Evolutionary conservation across 2,888 invertebrate genomes (phyloP).

Genomic region (Isoperla grammatica): DNA sequence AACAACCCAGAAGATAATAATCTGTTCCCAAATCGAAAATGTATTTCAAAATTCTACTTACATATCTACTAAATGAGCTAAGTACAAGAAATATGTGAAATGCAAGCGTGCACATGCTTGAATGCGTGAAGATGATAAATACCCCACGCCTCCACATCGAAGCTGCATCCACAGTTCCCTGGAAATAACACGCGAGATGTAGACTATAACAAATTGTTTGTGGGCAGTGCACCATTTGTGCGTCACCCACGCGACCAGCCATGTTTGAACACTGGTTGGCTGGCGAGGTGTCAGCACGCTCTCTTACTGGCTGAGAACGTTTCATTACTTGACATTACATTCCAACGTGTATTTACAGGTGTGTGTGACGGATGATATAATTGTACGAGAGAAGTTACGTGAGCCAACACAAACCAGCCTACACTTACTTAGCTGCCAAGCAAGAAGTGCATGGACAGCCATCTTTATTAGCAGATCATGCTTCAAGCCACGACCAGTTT

Average conservation of each 20-base stretch:
- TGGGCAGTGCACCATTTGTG: slow-evolving; percentile 23
- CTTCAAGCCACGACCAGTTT: too few relatives aligned
- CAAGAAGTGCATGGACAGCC: not conserved
- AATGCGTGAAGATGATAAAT: not conserved
- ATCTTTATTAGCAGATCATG: not conserved
- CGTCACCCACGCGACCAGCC: slow-evolving; percentile 38
- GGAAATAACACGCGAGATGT: not conserved
- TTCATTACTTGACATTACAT: slow-evolving; percentile 32
- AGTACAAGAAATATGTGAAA: too few relatives aligned
- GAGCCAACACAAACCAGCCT: slow-evolving; percentile 21
- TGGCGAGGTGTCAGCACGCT: slow-evolving; percentile 3
- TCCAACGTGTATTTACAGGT: slow-evolving; percentile 39
- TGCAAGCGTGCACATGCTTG: not conserved
- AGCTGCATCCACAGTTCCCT: not conserved
- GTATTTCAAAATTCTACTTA: too few relatives aligned
- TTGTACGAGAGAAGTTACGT: not conserved
- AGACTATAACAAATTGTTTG: slow-evolving; percentile 2
- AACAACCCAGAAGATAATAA: too few relatives aligned
- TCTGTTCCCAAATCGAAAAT: too few relatives aligned
- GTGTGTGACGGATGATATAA: slow-evolving; percentile 37
- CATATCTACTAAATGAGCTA: too few relatives aligned
- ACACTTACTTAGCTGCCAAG: too few relatives aligned
- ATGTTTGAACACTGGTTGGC: slow-evolving; percentile 22
- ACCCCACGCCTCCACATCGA: not conserved
- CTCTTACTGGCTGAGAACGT: slow-evolving; percentile 5